These are phyloP conservation scores for Gambusia affinis DNA, from an alignment of 2,113 vertebrate genomes.

Conservation along the genomic window DNA sequence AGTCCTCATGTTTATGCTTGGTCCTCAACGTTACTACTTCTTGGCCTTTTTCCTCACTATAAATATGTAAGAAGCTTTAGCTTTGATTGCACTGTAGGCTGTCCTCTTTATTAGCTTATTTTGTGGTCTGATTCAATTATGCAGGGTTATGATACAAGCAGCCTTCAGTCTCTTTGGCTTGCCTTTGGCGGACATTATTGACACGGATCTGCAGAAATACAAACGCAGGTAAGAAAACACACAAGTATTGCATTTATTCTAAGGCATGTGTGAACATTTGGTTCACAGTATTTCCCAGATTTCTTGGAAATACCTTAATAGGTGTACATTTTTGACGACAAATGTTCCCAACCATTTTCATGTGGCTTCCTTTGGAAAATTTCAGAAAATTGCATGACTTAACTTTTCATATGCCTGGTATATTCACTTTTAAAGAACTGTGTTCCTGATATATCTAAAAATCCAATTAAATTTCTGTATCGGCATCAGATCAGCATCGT, in stretches of 20 bases:
- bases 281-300: not conserved
- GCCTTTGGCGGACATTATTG: constrained; percentile 89
- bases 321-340: too few relatives aligned
- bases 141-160: constrained; percentile 86
- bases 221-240: constrained; percentile 81
- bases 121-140: not conserved
- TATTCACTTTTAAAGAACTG: not conserved
- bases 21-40: constrained; percentile 83
- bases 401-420: too few relatives aligned
- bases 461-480: not conserved
- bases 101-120: not conserved
- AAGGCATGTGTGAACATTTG: not conserved
- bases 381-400: too few relatives aligned
- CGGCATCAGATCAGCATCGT: too few relatives aligned
- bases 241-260: not conserved
- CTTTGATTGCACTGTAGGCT: not conserved
- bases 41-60: constrained; percentile 85
- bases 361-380: too few relatives aligned
- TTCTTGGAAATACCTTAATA: not conserved
- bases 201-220: constrained; percentile 86
- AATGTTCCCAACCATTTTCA: too few relatives aligned
- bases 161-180: constrained; percentile 89
- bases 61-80: constrained; percentile 84
- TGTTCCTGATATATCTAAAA: not conserved
- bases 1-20: constrained; percentile 81